phyloP scores from a whole-genome alignment of 2,797 vertebrate species.

The Coregonus sp. region DNA sequence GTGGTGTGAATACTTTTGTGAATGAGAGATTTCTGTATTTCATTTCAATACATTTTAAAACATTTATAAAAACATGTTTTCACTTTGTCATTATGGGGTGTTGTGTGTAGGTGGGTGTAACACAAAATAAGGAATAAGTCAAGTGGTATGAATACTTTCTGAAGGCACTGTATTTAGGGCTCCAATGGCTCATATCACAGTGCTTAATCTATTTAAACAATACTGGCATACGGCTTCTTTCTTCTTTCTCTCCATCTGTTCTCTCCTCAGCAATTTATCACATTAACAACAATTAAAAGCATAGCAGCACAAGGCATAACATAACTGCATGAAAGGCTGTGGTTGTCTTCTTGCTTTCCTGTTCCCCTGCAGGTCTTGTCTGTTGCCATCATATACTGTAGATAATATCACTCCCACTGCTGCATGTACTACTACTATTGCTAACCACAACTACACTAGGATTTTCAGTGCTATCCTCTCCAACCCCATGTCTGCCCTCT shows the following conservation, averaged over 20 bases:
- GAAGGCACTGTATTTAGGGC: too few species aligned
- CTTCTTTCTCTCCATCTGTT: constrained; percentile 6
- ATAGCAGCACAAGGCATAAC: constrained; percentile 36
- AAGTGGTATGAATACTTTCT: too few species aligned
- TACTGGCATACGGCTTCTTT: constrained; percentile 40
- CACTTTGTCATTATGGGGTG: too few species aligned
- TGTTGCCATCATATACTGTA: background rate
- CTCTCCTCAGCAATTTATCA: constrained; percentile 24
- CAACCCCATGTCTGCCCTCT: background rate
- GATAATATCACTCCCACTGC: constrained; percentile 15
- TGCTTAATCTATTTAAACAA: constrained; percentile 7
- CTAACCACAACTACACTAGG: background rate
- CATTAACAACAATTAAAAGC: constrained; percentile 20
- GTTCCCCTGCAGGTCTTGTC: background rate
- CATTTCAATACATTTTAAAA: too few species aligned
- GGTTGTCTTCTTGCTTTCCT: background rate
- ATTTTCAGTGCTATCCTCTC: background rate
- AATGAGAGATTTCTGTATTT: too few species aligned
- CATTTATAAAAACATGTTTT: too few species aligned
- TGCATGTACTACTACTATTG: constrained; percentile 14
- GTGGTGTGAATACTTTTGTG: too few species aligned
- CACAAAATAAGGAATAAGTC: too few species aligned
- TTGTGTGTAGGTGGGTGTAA: too few species aligned
- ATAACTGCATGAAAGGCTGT: constrained; percentile 32
- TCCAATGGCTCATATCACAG: too few species aligned